Percentiles rank a stretch among this genome's conserved stretches.
Evolutionary conservation across 1,140 invertebrate genomes (phyloP).

Genomic region (Sitophilus oryzae): DNA sequence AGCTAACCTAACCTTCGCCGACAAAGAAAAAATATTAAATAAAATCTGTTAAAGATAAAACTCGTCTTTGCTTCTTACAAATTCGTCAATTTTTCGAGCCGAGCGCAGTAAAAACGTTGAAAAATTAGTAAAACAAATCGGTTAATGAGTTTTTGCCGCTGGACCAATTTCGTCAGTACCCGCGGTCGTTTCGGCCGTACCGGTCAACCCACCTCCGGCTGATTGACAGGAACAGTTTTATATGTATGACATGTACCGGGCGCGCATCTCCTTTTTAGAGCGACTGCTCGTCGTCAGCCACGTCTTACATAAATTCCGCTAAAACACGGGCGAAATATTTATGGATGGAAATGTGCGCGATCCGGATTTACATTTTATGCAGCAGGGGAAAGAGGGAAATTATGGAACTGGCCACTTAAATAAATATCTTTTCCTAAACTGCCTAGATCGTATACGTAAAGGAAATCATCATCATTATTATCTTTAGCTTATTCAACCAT

Average conservation of each 20-base stretch:
- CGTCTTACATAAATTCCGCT: not conserved
- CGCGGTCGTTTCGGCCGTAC: too few relatives aligned
- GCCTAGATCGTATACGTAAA: too few relatives aligned
- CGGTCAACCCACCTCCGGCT: not conserved
- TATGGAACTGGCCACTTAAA: too few relatives aligned
- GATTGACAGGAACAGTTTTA: not conserved
- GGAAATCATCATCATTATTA: too few relatives aligned
- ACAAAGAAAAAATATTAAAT: too few relatives aligned
- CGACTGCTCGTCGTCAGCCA: not conserved
- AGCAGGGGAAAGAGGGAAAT: slow-evolving; percentile 4
- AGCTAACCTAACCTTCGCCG: too few relatives aligned
- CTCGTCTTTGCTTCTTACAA: too few relatives aligned
- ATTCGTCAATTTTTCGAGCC: too few relatives aligned
- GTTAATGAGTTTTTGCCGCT: not conserved
- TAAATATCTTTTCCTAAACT: too few relatives aligned
- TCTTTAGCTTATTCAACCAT: too few relatives aligned
- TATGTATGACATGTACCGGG: not conserved
- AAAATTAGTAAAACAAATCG: not conserved
- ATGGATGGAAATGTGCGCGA: not conserved
- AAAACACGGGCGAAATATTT: not conserved
- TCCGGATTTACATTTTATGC: slow-evolving; percentile 7
- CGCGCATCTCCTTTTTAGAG: not conserved
- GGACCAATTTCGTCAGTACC: not conserved
- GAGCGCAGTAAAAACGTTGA: too few relatives aligned
- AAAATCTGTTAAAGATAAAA: too few relatives aligned